Base-by-base conservation (phyloP, 2,797 vertebrate genomes). In the Pempheris klunzingeri region DNA sequence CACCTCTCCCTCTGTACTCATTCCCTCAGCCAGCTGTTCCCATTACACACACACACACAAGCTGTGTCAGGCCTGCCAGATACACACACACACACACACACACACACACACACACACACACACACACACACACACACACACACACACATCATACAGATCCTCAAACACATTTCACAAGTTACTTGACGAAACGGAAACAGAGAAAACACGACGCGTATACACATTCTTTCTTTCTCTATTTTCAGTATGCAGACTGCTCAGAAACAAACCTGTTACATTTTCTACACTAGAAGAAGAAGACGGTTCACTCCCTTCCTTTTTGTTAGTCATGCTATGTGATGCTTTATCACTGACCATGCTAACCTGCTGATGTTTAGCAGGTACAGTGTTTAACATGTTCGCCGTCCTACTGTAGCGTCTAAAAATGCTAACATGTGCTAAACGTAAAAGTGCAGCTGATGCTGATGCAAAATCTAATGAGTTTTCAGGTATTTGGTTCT, bases 1-100 rank as follows among this genome's bases (percentile, higher is more conserved):
- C 98, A 99, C 96, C 95, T 90, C 95, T 93, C 91, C 92, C 88
- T 95, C 91, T 90, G 95, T 96, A 96, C 96, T 96, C 97, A 96
- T 97, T 97, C 95, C 94, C 94, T 95, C 94, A 90, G 95, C 89
- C 94, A 95, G 94, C 96, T 95, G 96, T 91, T 92, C 91, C 86
- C 92, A 85, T 88, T 74, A 80, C 78, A 82, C 86, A 90, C 88
- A 88, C 81, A 83, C 69, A 61, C 80, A 52, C 58, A 24, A 24
- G 47, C 59, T 67, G 68, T 24, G 52, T 78, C 84, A 76, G 74
- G 34, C 67, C 71, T 78, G 68, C 68, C 80, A 72, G 49, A 71
- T 22, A 59, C 65, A 55, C 54, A 74, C 72, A 53, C 75, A 49
- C 47, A 58, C 91, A 88, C 92, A 89, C 92, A 88, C 88, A 77